A percentile compares a stretch with the other conserved stretches of the same genome.
Conservation (phyloP, 2,888 invertebrate genomes). For the Trichogramma evanescens region DNA sequence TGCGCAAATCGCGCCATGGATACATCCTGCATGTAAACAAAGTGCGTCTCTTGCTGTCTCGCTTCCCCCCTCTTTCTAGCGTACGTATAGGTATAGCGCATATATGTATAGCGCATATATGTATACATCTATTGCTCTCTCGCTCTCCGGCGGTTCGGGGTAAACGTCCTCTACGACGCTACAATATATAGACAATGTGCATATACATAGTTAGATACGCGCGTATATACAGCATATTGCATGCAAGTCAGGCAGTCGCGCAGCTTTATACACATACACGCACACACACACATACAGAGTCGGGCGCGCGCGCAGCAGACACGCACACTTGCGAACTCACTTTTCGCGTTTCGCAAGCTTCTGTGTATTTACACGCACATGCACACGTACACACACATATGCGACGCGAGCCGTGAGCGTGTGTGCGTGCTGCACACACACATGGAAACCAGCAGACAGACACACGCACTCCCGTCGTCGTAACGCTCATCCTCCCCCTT, state of each 20-base stretch:
- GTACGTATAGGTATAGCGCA: not conserved
- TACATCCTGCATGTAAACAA: conserved; percentile 18
- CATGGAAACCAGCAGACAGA: too few relatives aligned
- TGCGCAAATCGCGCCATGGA: too few relatives aligned
- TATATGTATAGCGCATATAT: not conserved
- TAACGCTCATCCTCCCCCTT: too few relatives aligned
- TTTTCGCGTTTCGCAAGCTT: not conserved
- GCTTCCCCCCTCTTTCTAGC: not conserved
- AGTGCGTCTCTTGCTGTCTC: conserved; percentile 3
- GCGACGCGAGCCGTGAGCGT: not conserved
- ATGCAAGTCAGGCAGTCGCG: too few relatives aligned
- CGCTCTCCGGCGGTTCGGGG: not conserved
- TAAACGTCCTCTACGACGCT: not conserved
- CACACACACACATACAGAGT: not conserved
- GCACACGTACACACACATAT: not conserved
- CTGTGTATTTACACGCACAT: too few relatives aligned
- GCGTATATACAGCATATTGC: too few relatives aligned
- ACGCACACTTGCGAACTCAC: conserved; percentile 5
- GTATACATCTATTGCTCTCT: not conserved
- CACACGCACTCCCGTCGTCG: too few relatives aligned
- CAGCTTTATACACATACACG: conserved; percentile 2
- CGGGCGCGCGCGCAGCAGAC: not conserved
- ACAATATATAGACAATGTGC: too few relatives aligned
- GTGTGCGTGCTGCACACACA: too few relatives aligned
- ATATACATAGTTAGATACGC: too few relatives aligned